phyloP scores from a whole-genome alignment of 2,888 invertebrate genomes.

The Cactoblastis cactorum region DNA sequence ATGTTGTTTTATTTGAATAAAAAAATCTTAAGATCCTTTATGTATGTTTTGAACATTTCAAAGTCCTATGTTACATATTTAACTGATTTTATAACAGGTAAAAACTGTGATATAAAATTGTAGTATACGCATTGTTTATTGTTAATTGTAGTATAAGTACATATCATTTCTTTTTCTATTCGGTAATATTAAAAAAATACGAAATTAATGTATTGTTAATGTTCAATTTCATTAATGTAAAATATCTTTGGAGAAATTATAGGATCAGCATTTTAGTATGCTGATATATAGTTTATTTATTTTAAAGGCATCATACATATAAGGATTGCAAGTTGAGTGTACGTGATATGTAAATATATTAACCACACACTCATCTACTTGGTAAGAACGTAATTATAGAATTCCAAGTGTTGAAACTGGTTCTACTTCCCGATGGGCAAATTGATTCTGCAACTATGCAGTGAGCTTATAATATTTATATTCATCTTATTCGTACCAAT shows the following conservation, averaged over 20 bases:
- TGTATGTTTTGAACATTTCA: too few relatives aligned
- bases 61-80: too few relatives aligned
- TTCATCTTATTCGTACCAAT: not conserved
- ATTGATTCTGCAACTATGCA: not conserved
- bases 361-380: not conserved
- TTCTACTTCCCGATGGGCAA: slow-evolving; percentile 8
- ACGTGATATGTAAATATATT: not conserved
- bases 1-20: too few relatives aligned
- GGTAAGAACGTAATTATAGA: not conserved
- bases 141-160: not conserved
- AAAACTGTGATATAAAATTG: too few relatives aligned
- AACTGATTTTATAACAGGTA: too few relatives aligned
- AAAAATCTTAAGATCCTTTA: too few relatives aligned
- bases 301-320: not conserved
- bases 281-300: not conserved
- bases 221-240: not conserved
- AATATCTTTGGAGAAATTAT: not conserved
- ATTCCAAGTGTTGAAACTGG: slow-evolving; percentile 1
- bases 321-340: not conserved
- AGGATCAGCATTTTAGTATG: not conserved
- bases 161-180: not conserved
- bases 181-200: not conserved
- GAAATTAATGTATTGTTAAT: not conserved
- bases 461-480: not conserved
- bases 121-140: too few relatives aligned